These are phyloP conservation scores for Manacus vitellinus DNA, from an alignment of 2,113 vertebrate genomes.

Conservation along the genomic window DNA sequence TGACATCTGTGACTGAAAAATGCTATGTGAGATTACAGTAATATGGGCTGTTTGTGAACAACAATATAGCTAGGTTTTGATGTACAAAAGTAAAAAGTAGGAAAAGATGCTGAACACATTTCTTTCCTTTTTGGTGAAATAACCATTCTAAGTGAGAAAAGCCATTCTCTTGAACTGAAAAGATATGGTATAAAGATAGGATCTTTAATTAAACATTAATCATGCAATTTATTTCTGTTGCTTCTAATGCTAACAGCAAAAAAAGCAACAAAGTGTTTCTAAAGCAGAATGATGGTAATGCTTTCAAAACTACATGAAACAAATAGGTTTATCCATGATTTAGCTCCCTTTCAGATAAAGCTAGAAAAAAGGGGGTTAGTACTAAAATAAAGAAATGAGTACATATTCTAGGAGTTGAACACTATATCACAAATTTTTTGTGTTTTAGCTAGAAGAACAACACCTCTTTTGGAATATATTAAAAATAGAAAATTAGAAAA, in stretches of 20 bases:
- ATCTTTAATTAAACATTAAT: background rate
- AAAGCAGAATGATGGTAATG: background rate
- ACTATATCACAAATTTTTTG: conserved; percentile 68
- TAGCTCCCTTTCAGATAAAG: conserved; percentile 44
- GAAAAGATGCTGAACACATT: background rate
- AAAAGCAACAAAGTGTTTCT: background rate
- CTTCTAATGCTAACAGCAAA: background rate
- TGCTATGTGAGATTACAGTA: background rate
- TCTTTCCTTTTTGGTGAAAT: background rate
- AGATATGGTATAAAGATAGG: background rate
- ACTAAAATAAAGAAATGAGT: conserved; percentile 57
- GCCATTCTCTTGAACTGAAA: background rate
- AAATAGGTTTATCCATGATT: background rate
- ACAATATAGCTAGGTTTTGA: background rate
- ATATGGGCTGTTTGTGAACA: background rate
- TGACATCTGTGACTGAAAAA: background rate
- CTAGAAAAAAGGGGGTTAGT: conserved; percentile 30
- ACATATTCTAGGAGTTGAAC: conserved; percentile 62
- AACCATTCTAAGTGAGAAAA: background rate
- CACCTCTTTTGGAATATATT: conserved; percentile 97
- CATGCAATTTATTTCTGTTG: background rate
- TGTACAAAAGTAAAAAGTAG: background rate
- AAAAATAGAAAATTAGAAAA: conserved; percentile 99
- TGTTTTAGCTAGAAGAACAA: conserved; percentile 93
- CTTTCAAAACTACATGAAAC: background rate